Percentiles rank a stretch among this genome's conserved stretches.
Evolutionary conservation across 2,888 invertebrate genomes (phyloP).

Genomic region (Amiota mariae): DNA sequence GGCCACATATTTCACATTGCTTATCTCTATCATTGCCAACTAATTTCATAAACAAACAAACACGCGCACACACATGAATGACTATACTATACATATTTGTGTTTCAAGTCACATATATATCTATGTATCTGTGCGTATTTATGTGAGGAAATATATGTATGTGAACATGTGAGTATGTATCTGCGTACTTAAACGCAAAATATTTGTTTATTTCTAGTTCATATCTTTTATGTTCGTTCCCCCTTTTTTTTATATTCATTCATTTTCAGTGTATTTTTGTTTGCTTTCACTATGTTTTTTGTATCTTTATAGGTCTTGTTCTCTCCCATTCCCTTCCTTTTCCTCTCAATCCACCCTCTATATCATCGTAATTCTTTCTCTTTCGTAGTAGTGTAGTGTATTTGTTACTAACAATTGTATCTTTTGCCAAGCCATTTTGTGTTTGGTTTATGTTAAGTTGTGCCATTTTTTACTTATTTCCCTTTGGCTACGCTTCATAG

Average conservation of each 20-base stretch:
- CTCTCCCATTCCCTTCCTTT: conserved; percentile 29
- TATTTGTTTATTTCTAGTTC: conserved; percentile 69
- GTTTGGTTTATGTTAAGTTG: conserved; percentile 68
- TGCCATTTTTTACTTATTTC: conserved; percentile 53
- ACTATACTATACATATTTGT: conserved; percentile 8
- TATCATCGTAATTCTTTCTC: too few species aligned
- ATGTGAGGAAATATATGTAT: background rate
- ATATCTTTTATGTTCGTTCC: conserved; percentile 61
- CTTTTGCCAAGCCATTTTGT: conserved; percentile 57
- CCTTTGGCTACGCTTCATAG: conserved; percentile 10
- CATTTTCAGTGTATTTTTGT: conserved; percentile 15
- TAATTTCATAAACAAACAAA: conserved; percentile 57
- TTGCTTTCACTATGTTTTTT: conserved; percentile 19
- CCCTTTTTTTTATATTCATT: conserved; percentile 37
- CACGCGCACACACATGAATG: conserved; percentile 14
- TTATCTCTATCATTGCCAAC: conserved; percentile 69
- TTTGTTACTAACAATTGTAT: background rate
- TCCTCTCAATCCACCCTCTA: too few species aligned
- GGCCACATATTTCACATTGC: conserved; percentile 68
- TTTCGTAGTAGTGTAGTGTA: too few species aligned
- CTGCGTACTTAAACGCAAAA: conserved; percentile 48
- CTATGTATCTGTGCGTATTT: background rate
- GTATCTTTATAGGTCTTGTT: conserved; percentile 32
- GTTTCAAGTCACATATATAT: conserved; percentile 6
- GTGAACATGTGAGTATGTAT: background rate